Evolutionary conservation across 2,888 invertebrate genomes (phyloP), one percentile per base, ranked within the genome.

Genomic region (Phrixothrix hirtus): DNA sequence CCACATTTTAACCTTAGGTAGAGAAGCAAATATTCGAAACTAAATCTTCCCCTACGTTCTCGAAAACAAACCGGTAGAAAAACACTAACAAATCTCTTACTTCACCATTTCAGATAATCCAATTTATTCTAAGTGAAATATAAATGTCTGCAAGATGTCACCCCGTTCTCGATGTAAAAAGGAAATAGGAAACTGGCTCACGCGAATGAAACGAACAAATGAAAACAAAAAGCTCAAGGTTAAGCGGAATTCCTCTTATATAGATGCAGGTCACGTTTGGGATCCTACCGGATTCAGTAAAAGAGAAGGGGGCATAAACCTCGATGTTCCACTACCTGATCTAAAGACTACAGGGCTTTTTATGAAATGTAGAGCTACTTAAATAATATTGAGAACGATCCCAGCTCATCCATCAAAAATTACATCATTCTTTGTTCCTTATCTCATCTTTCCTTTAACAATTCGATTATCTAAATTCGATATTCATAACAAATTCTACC

Each of bases 241-340:
- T 62, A 61, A 46, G 44, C 47, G 59, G 58, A 61, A 61, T 66
- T 58, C 61, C 52, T 49, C 42, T 14, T 59, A 62, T 61, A 57
- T 54, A 57, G 57, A 71, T 68, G 63, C 68, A 48, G 65, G 65
- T 66, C 71, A 70, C 71, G 71, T 71, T 57, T 59, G 35, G 59
- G 64, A 65, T 67, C 61, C n/a, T 60, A 49, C 59, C 59, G 54
- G 59, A 58, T 62, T 58, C 59, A 52, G 46, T 30, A 46, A 42
- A 45, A 53, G 45, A 30, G 51, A 45, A 55, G 49, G 50, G 38
- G 41, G 52, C 46, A 47, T 39, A 47, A 50, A 50, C 50, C 47
- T 43, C 57, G 48, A 55, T 58, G 55, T 58, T 61, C 53, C 55
- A 48, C 55, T 55, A 41, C 60, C 60, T 60, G 64, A 64, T 64